A percentile compares a stretch with the other conserved stretches of the same genome.
Conservation (phyloP, 2,888 invertebrate species). For the Heteromurus nitidus region DNA sequence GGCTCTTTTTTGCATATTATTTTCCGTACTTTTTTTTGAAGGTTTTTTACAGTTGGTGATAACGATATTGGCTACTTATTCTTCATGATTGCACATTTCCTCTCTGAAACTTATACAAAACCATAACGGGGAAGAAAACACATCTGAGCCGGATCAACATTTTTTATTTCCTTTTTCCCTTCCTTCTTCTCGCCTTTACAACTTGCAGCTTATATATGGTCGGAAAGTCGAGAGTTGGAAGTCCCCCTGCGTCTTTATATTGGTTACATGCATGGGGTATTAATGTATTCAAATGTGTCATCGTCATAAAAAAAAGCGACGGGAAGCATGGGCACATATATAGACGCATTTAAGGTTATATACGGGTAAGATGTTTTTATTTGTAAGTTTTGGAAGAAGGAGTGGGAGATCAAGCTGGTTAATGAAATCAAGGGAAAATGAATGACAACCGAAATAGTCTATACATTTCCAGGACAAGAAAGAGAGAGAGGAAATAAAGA, state of each 20-base stretch:
- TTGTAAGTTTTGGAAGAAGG: too few relatives aligned
- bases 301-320: conserved; percentile 51
- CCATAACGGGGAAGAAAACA: conserved; percentile 19
- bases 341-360: too few relatives aligned
- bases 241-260: too few relatives aligned
- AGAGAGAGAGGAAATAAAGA: too few relatives aligned
- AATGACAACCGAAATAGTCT: conserved; percentile 40
- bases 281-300: conserved; percentile 51
- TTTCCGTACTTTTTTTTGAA: conserved; percentile 15
- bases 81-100: conserved; percentile 16
- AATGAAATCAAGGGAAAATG: conserved; percentile 52
- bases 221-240: too few relatives aligned
- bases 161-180: conserved; percentile 6
- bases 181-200: background rate
- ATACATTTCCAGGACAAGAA: conserved; percentile 17
- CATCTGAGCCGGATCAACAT: conserved; percentile 50
- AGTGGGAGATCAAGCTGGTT: too few relatives aligned
- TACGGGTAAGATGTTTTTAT: too few relatives aligned
- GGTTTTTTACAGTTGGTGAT: background rate
- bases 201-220: too few relatives aligned
- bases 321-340: conserved; percentile 26
- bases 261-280: background rate
- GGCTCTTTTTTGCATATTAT: background rate
- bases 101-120: too few relatives aligned
- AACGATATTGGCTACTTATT: conserved; percentile 20